phyloP scores from a whole-genome alignment of 2,797 vertebrate genomes.

The Gallinago nigripennis region DNA sequence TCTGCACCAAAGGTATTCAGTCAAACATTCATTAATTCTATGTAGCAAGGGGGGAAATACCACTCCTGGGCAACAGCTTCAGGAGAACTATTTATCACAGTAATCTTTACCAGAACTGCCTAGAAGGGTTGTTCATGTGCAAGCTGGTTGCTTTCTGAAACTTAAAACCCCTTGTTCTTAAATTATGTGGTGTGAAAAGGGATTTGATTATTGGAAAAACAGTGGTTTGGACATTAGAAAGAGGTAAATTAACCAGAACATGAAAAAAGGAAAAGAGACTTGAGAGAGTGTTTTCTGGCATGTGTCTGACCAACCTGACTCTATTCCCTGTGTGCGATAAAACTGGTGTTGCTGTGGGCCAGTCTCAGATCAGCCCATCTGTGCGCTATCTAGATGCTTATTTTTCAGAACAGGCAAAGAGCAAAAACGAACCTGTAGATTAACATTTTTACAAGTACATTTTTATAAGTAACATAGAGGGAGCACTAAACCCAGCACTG shows the following conservation, averaged over 20 bases:
- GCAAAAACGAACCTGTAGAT: neutral
- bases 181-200: neutral
- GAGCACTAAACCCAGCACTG: neutral
- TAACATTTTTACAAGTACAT: neutral
- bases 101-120: neutral
- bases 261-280: neutral
- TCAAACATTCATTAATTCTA: neutral
- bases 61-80: neutral
- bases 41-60: neutral
- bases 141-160: neutral
- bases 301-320: neutral
- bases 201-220: neutral
- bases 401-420: neutral
- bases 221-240: neutral
- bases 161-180: neutral
- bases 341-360: neutral
- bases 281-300: neutral
- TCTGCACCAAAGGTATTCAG: constrained; percentile 87
- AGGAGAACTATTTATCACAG: neutral
- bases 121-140: neutral
- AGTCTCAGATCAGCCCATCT: neutral
- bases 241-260: neutral
- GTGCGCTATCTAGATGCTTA: neutral
- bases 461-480: neutral
- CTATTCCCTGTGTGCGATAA: neutral